Percentiles rank a stretch among this genome's conserved stretches.
These are phyloP conservation scores for Toxostoma redivivum DNA, from an alignment of 2,113 vertebrate species.

Conservation along the genomic window DNA sequence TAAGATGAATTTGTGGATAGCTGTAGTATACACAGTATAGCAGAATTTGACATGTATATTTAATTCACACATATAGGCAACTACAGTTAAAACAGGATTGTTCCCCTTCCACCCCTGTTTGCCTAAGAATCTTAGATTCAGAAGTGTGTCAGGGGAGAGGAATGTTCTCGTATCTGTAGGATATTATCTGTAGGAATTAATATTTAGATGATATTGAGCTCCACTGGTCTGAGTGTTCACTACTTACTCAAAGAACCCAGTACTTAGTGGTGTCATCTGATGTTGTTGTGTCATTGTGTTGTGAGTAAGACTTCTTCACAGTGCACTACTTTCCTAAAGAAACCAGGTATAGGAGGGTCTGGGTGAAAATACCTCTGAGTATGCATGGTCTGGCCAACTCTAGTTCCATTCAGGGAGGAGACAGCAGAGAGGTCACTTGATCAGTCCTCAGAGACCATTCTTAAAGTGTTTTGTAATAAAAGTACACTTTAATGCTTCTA, in stretches of 20 bases:
- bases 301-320: background rate
- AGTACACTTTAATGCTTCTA: background rate
- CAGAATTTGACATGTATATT: rapidly evolving
- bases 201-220: background rate
- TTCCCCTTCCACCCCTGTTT: background rate
- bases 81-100: background rate
- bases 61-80: background rate
- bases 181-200: background rate
- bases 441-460: background rate
- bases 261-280: background rate
- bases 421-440: background rate
- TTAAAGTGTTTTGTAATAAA: background rate
- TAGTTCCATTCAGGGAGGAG: background rate
- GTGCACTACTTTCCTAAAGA: background rate
- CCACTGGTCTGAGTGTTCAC: background rate
- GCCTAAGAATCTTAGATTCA: background rate
- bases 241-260: rapidly evolving
- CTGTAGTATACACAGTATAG: background rate
- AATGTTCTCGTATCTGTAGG: background rate
- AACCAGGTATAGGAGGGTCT: background rate
- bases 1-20: background rate
- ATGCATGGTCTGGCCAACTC: background rate
- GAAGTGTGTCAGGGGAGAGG: background rate
- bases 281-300: background rate
- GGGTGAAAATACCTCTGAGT: background rate